These are phyloP conservation scores for Meganola albula DNA, from an alignment of 2,888 invertebrate species.

Conservation along the genomic window DNA sequence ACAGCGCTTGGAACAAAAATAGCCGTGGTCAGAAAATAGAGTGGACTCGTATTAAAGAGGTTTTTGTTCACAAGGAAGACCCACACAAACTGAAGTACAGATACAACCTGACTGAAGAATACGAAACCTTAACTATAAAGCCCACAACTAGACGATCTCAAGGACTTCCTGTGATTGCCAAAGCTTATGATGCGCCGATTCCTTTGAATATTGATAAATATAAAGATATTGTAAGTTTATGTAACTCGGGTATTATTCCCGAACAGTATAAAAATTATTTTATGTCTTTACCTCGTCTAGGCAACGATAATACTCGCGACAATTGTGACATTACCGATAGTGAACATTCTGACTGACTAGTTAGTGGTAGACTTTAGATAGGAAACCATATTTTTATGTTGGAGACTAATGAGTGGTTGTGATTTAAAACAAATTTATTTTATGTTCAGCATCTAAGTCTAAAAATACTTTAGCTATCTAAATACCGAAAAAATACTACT, in stretches of 20 bases:
- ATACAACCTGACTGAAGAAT: neutral
- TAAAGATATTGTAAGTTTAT: neutral
- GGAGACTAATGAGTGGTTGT: too few species aligned
- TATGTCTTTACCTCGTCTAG: neutral
- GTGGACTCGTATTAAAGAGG: neutral
- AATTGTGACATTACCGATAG: too few species aligned
- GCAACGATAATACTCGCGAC: neutral
- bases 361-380: too few species aligned
- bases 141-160: neutral
- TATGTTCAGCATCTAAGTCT: too few species aligned
- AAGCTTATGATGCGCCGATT: neutral
- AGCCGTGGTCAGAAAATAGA: neutral
- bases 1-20: neutral
- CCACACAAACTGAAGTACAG: neutral
- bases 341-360: conserved; percentile 18
- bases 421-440: too few species aligned
- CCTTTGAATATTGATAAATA: neutral
- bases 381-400: too few species aligned
- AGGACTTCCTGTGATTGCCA: neutral
- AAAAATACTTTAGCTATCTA: too few species aligned
- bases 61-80: neutral
- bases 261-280: neutral
- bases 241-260: neutral
- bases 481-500: too few species aligned
- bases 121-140: neutral